A percentile compares a stretch with the other conserved stretches of the same genome.
phyloP scores from a whole-genome alignment of 2,797 vertebrate species.

The Centroberyx gerrardi region DNA sequence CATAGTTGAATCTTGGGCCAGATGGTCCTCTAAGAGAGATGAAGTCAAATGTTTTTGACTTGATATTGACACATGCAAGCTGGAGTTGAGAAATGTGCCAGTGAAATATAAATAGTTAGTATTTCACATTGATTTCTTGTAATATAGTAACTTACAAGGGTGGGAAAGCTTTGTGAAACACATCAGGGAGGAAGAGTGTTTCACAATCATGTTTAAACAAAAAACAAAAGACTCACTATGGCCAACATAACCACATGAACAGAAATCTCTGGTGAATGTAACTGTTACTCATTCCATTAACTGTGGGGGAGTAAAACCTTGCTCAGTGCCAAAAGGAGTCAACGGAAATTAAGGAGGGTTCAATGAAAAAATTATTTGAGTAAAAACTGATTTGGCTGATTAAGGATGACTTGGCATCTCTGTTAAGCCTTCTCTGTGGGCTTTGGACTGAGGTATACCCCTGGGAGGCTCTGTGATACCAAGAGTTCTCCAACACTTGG shows the following conservation, averaged over 20 bases:
- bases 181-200: slow-evolving; percentile 47
- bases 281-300: slow-evolving; percentile 73
- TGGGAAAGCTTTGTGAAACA: slow-evolving; percentile 40
- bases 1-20: slow-evolving; percentile 15
- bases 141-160: slow-evolving; percentile 46
- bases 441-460: slow-evolving; percentile 83
- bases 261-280: slow-evolving; percentile 60
- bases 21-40: slow-evolving; percentile 35
- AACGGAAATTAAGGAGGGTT: slow-evolving; percentile 68
- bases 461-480: slow-evolving; percentile 78
- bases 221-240: slow-evolving; percentile 51
- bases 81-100: slow-evolving; percentile 24
- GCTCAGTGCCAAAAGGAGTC: slow-evolving; percentile 63
- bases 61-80: slow-evolving; percentile 35
- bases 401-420: slow-evolving; percentile 76
- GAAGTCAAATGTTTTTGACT: slow-evolving; percentile 42
- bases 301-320: slow-evolving; percentile 63
- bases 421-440: slow-evolving; percentile 76
- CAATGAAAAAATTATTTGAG: slow-evolving; percentile 67
- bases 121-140: slow-evolving; percentile 52
- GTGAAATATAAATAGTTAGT: slow-evolving; percentile 42
- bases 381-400: slow-evolving; percentile 78
- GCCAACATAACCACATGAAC: slow-evolving; percentile 71
- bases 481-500: slow-evolving; percentile 83
- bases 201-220: slow-evolving; percentile 70